Percentiles rank a stretch among this genome's conserved stretches.
Conservation (phyloP, 2,888 invertebrate genomes). For the Meteorus cinctellus region DNA sequence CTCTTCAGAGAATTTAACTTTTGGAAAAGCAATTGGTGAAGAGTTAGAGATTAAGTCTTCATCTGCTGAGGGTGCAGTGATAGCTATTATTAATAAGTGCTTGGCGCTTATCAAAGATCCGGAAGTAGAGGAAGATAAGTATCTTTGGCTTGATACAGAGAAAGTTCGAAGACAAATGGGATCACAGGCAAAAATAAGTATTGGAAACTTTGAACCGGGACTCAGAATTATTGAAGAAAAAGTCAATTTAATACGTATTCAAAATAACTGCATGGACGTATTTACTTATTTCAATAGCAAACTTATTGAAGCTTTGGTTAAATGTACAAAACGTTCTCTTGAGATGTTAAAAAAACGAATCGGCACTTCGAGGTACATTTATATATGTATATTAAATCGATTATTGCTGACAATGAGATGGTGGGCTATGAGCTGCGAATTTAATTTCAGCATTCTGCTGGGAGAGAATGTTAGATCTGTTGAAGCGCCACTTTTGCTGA, state of each 20-base stretch:
- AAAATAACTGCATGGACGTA: slow-evolving; percentile 86
- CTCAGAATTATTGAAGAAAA: slow-evolving; percentile 80
- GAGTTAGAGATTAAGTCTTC: slow-evolving; percentile 78
- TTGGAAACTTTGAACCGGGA: slow-evolving; percentile 76
- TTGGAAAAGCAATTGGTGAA: slow-evolving; percentile 75
- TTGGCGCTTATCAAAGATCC: slow-evolving; percentile 78
- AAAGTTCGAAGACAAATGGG: slow-evolving; percentile 78
- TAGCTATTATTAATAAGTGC: slow-evolving; percentile 86
- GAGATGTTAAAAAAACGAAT: slow-evolving; percentile 81
- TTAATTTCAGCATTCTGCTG: slow-evolving; percentile 50
- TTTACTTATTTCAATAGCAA: slow-evolving; percentile 87
- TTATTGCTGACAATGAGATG: not conserved
- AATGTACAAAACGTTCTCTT: slow-evolving; percentile 83
- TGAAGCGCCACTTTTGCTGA: slow-evolving; percentile 76
- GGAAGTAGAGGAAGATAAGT: slow-evolving; percentile 77
- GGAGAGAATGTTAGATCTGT: slow-evolving; percentile 50
- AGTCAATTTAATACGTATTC: slow-evolving; percentile 77
- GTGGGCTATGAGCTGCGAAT: not conserved
- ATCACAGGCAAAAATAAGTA: slow-evolving; percentile 75
- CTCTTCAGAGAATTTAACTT: slow-evolving; percentile 78
- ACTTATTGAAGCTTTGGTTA: slow-evolving; percentile 83
- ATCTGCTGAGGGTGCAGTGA: slow-evolving; percentile 84
- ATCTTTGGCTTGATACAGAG: slow-evolving; percentile 79
- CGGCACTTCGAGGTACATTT: slow-evolving; percentile 59
- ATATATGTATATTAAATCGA: slow-evolving; percentile 4